Evolutionary conservation across 2,113 vertebrate species (phyloP), one percentile per base, ranked within the genome.

Genomic region (Nothoprocta perdicaria): DNA sequence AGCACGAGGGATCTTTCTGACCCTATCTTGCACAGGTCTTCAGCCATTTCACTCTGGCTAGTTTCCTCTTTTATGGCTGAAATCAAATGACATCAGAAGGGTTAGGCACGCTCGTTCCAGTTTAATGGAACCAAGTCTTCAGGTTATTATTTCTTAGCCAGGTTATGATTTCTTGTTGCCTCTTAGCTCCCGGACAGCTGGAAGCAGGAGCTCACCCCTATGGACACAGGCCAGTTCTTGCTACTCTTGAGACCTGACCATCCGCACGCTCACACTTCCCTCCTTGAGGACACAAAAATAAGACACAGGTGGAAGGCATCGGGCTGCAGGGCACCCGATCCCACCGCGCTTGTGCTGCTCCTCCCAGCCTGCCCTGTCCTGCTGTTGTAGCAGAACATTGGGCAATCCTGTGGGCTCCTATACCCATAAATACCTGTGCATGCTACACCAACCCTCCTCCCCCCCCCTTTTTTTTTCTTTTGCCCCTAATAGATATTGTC

Each of bases 21-120:
- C 96, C 98, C 98, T 97, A 97, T 98, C 98, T 99, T 99, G 98
- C 98, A 99, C 98, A 99, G 98, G 98, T 99, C 99, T 98, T 99
- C 99, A 97, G 99, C 98, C 98, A 98, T 98, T 96, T 99, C 99
- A 98, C 96, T 98, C 97, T 99, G 99, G 98, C 98, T 99, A 98
- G 97, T 98, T 98, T 99, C 99, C 97, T 99, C 99, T 98, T 99
- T 99, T 98, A 99, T 98, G 98, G 99, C 98, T 99, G 98, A 98
- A 99, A 99, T 97, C 97, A 99, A 98, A 99, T 97, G 98, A 98
- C 98, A 96, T 96, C 93, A 96, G 88, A 97, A 92, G 95, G 92
- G 91, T 97, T 96, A 97, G 95, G 86, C 75, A 95, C 4, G 10
- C 80, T 87, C 52, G 69, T 94, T 96, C 94, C 90, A 91, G 92